Evolutionary conservation across 2,113 vertebrate species (phyloP), one percentile per base, ranked within the genome.

Genomic region (Variabilichromis moorii): DNA sequence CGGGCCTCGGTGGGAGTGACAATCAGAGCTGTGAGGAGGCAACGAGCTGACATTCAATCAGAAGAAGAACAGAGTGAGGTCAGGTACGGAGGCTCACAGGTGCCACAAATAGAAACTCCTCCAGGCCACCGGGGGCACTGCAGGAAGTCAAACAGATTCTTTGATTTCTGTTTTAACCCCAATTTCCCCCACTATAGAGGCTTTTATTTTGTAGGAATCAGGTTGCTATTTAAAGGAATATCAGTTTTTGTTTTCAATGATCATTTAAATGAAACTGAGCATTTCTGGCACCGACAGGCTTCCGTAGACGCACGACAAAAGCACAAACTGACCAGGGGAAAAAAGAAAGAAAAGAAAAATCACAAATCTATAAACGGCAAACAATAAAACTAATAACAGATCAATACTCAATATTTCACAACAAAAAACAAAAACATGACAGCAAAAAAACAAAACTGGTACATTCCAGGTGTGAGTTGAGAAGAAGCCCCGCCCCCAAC

Each of bases 21-120:
- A 86, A 76, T 86, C 85, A 55, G 61, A 47, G 50, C 61, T 86
- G 85, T 86, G 84, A 86, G 57, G 79, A 81, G 80, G 85, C 84
- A 54, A 79, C 19, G 3, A 54, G 61, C 66, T 42, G 26, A 82
- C 63, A 59, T 59, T 73, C 35, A 5, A 40, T n/a, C 50, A 81
- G 21, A 85, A 47, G 24, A 57, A 76, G 11, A 57, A 40, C 37
- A 33, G 16, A 14, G 5, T 4, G 10, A 76, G 11, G 37, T 11
- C 37, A 0, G 0, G 26, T 85, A 63, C 8, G 31, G 59, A 54
- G 26, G 37, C 37, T 31, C 37, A 17, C 3, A 57, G 63, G 35
- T 16, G 47, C 78, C 78, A 68, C 24, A 85, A 51, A 33, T 17
- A 31, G 2, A 8, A 28, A 50, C 55, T 78, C 8, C 40, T 78